phyloP scores from a whole-genome alignment of 2,888 invertebrate genomes.

The Perdita meconis region DNA sequence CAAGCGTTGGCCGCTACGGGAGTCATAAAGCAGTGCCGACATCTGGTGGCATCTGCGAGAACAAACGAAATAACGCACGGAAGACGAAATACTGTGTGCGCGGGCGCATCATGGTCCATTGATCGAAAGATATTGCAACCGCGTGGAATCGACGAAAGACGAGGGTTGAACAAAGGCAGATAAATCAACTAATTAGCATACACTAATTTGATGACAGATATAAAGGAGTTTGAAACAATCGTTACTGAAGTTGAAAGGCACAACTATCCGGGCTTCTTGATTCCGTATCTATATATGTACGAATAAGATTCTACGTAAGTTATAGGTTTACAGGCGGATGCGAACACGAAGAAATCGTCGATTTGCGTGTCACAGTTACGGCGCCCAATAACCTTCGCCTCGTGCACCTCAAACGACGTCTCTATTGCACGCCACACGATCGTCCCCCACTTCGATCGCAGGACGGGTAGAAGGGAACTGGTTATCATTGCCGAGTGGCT shows the following conservation, averaged over 20 bases:
- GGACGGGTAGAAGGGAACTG: conserved; percentile 44
- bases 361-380: conserved; percentile 38
- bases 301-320: neutral
- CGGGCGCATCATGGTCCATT: conserved; percentile 81
- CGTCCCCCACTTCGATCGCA: conserved; percentile 20
- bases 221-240: no score
- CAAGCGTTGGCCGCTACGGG: conserved; percentile 76
- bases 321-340: neutral
- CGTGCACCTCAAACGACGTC: conserved; percentile 56
- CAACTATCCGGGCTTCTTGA: neutral
- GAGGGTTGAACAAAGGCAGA: no score
- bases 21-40: conserved; percentile 80
- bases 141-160: conserved; percentile 70
- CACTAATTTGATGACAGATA: no score
- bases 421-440: conserved; percentile 59
- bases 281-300: neutral
- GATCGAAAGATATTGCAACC: conserved; percentile 79
- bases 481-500: conserved; percentile 69
- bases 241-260: no score
- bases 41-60: conserved; percentile 77
- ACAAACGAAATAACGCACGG: conserved; percentile 72
- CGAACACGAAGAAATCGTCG: neutral
- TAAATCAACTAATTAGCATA: neutral
- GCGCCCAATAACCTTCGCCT: conserved; percentile 45
- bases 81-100: conserved; percentile 71